These are phyloP conservation scores for Vandiemenella viatica DNA, from an alignment of 2,888 invertebrate genomes.

Conservation along the genomic window DNA sequence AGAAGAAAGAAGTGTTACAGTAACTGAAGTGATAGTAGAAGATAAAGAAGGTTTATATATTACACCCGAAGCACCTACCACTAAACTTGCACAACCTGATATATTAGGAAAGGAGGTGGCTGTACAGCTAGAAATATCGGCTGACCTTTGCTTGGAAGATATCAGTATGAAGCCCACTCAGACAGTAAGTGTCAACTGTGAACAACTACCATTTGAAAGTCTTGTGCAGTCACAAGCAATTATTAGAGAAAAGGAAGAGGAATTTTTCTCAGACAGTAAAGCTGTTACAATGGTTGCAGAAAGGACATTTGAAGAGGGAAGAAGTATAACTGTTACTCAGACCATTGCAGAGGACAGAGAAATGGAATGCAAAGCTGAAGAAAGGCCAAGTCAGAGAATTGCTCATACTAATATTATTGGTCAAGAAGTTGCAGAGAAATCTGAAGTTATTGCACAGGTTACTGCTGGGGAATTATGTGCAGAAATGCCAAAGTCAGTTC, in stretches of 20 bases:
- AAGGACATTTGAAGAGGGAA: slow-evolving; percentile 19
- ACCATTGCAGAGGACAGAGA: slow-evolving; percentile 21
- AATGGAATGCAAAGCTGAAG: slow-evolving; percentile 16
- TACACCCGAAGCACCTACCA: slow-evolving; percentile 18
- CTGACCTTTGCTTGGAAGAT: slow-evolving; percentile 18
- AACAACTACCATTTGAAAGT: slow-evolving; percentile 30
- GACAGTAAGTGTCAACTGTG: slow-evolving; percentile 23
- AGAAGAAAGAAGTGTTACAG: slow-evolving; percentile 20
- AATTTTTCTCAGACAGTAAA: slow-evolving; percentile 23
- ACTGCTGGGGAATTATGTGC: slow-evolving; percentile 15
- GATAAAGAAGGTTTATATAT: slow-evolving; percentile 16
- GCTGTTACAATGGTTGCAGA: slow-evolving; percentile 21
- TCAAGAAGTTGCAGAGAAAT: slow-evolving; percentile 30
- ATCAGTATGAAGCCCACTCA: slow-evolving; percentile 17
- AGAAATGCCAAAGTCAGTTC: slow-evolving; percentile 18
- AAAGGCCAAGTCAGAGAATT: slow-evolving; percentile 16
- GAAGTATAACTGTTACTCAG: slow-evolving; percentile 24
- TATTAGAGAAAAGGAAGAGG: slow-evolving; percentile 35
- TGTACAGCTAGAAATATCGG: slow-evolving; percentile 20
- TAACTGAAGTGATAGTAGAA: slow-evolving; percentile 20
- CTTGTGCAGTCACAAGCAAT: slow-evolving; percentile 35
- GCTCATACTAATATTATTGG: slow-evolving; percentile 26
- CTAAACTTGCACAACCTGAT: slow-evolving; percentile 19
- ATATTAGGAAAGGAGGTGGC: slow-evolving; percentile 20
- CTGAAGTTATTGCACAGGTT: slow-evolving; percentile 21